Percentiles rank a stretch among this genome's conserved stretches.
These are phyloP conservation scores for Caenorhabditis wallacei DNA, from an alignment of 2,888 invertebrate species.

Conservation along the genomic window DNA sequence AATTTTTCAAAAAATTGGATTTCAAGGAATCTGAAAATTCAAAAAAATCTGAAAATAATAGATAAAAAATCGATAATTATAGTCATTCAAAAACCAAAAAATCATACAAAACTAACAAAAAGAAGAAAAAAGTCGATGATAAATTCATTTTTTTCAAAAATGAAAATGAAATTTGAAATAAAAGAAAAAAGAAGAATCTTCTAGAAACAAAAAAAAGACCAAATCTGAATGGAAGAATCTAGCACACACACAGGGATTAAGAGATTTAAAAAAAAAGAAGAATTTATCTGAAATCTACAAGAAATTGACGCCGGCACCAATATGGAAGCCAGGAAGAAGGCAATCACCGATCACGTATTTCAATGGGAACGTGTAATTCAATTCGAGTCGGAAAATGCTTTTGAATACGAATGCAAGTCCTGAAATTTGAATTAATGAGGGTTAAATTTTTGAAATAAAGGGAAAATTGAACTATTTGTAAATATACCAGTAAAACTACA, in stretches of 20 bases:
- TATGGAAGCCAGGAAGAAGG: constrained; percentile 77
- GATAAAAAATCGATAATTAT: not conserved
- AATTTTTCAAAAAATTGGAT: too few species aligned
- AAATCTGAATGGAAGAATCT: not conserved
- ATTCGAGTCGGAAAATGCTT: constrained; percentile 87
- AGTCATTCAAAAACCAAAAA: too few species aligned
- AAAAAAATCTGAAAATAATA: not conserved
- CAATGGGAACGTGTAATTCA: constrained; percentile 94
- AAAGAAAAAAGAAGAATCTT: too few species aligned
- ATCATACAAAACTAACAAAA: not conserved
- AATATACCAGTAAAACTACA: too few species aligned
- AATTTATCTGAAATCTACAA: constrained; percentile 59
- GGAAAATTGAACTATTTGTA: too few species aligned
- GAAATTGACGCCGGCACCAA: constrained; percentile 81
- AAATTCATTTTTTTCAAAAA: too few species aligned
- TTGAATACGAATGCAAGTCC: constrained; percentile 74
- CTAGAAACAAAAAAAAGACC: too few species aligned
- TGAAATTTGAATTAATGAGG: too few species aligned
- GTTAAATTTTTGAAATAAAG: too few species aligned
- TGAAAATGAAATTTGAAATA: too few species aligned
- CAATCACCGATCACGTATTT: constrained; percentile 85
- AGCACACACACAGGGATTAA: not conserved
- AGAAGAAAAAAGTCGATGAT: not conserved
- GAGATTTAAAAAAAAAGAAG: not conserved
- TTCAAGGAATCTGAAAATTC: not conserved